phyloP scores from a whole-genome alignment of 1,140 invertebrate species.

The Tenebrio molitor region DNA sequence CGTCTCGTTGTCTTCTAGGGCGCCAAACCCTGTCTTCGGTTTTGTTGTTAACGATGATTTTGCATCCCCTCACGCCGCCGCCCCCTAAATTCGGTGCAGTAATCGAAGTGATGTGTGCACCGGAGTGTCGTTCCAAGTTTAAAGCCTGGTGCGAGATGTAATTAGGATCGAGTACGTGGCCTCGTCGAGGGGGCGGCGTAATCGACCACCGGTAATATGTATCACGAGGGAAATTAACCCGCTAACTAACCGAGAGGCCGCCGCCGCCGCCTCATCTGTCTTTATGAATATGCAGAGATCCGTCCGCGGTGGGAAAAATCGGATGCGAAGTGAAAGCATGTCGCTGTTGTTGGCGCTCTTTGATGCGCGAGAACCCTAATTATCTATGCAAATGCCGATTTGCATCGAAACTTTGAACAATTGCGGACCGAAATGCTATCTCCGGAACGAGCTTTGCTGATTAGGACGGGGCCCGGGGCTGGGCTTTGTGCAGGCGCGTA shows the following conservation, averaged over 20 bases:
- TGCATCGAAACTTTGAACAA: constrained; percentile 60
- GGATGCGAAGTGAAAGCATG: constrained; percentile 15
- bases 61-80: too few relatives aligned
- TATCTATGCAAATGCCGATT: constrained; percentile 59
- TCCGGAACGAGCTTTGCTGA: too few relatives aligned
- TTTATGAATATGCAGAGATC: constrained; percentile 43
- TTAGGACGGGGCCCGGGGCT: constrained; percentile 1
- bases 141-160: constrained; percentile 44
- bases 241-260: constrained; percentile 60
- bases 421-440: constrained; percentile 55
- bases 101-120: constrained; percentile 32
- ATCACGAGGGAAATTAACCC: constrained; percentile 66
- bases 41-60: too few relatives aligned
- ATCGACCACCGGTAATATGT: constrained; percentile 58
- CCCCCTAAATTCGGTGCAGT: too few relatives aligned
- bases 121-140: constrained; percentile 46
- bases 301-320: constrained; percentile 21
- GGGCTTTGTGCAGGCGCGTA: too few relatives aligned
- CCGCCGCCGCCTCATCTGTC: constrained; percentile 13
- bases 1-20: too few relatives aligned
- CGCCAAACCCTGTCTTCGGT: too few relatives aligned
- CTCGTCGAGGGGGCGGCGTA: constrained; percentile 37
- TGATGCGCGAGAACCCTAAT: constrained; percentile 53
- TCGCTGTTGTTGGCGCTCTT: constrained; percentile 45
- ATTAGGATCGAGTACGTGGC: constrained; percentile 57